phyloP scores from a whole-genome alignment of 2,113 vertebrate species.

The Rhipidura dahli region DNA sequence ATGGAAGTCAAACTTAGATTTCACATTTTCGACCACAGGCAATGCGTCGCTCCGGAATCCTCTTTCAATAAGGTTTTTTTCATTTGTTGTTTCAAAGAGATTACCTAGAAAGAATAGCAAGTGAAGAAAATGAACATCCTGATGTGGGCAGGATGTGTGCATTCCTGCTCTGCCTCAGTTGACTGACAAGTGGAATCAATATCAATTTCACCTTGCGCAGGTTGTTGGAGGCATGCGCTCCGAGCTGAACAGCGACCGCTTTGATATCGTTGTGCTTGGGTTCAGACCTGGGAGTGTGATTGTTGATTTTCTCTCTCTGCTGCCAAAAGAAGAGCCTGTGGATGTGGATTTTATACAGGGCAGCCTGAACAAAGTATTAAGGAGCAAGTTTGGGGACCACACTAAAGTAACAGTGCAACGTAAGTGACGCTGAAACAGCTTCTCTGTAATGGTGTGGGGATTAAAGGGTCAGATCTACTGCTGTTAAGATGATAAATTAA shows the following conservation, averaged over 20 bases:
- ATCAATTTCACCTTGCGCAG: slow-evolving; percentile 16
- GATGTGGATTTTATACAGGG: neutral
- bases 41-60: neutral
- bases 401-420: neutral
- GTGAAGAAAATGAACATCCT: neutral
- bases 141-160: neutral
- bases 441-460: neutral
- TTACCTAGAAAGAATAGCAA: neutral
- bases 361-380: neutral
- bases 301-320: slow-evolving; percentile 11
- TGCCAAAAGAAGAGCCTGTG: neutral
- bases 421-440: slow-evolving; percentile 19
- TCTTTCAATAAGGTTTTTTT: neutral
- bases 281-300: slow-evolving; percentile 42
- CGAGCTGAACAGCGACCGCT: neutral
- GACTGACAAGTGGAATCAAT: neutral
- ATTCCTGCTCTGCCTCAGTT: neutral
- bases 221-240: slow-evolving; percentile 9
- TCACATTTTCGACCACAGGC: neutral
- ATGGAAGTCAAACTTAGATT: neutral
- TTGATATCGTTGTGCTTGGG: neutral
- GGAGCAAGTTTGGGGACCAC: neutral
- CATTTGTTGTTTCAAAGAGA: neutral
- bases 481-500: neutral
- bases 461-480: neutral